These are phyloP conservation scores for Ormyrus rosae DNA, from an alignment of 2,888 invertebrate species.

Conservation along the genomic window DNA sequence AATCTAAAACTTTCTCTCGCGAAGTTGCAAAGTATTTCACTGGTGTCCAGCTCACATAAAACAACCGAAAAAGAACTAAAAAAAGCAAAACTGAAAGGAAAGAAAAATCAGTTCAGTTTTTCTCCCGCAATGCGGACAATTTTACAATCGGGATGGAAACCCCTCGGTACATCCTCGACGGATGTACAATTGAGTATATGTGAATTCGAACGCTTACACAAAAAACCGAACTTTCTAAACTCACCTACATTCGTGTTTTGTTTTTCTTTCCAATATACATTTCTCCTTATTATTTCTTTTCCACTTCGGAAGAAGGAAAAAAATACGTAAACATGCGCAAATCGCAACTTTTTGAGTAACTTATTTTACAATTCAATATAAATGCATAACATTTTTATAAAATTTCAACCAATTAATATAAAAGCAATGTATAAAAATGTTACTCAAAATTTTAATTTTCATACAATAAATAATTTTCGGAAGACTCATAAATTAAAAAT, in stretches of 20 bases:
- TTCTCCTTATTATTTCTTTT: too few relatives aligned
- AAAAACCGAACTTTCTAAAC: conserved; percentile 55
- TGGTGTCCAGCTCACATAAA: conserved; percentile 15
- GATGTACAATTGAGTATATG: conserved; percentile 21
- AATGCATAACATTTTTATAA: too few relatives aligned
- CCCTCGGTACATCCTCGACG: background rate
- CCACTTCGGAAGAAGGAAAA: background rate
- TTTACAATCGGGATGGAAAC: conserved; percentile 27
- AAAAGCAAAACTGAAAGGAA: background rate
- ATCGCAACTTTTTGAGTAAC: background rate
- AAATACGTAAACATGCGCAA: background rate
- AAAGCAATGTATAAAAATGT: too few relatives aligned
- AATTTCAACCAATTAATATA: too few relatives aligned
- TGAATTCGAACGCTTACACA: conserved; percentile 32
- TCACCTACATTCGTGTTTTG: conserved; percentile 52
- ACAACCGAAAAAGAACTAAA: background rate
- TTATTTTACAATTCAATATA: too few relatives aligned
- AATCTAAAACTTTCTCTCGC: too few relatives aligned
- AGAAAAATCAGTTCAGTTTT: conserved; percentile 18
- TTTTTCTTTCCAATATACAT: conserved; percentile 11
- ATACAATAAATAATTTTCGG: too few relatives aligned
- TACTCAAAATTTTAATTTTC: too few relatives aligned
- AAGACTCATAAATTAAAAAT: too few relatives aligned
- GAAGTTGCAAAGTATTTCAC: conserved; percentile 23
- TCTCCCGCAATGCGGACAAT: conserved; percentile 17